These are phyloP conservation scores for Aricia agestis DNA, from an alignment of 1,140 invertebrate species.

Conservation along the genomic window DNA sequence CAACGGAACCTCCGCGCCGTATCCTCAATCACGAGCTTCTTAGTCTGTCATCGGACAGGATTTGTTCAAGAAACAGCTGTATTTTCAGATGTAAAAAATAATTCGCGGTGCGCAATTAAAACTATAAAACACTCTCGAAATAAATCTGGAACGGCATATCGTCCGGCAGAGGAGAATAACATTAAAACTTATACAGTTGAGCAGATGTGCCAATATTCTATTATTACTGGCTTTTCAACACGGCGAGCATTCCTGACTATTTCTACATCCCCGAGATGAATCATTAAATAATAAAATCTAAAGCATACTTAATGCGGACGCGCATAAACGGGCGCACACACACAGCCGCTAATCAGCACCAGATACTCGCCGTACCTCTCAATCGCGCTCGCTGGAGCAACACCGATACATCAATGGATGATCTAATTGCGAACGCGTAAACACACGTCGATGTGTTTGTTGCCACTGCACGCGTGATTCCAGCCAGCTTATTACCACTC, in stretches of 20 bases:
- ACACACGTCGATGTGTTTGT: conserved; percentile 66
- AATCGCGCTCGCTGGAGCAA: conserved; percentile 50
- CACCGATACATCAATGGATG: conserved; percentile 65
- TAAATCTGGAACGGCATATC: conserved; percentile 65
- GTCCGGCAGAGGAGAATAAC: conserved; percentile 64
- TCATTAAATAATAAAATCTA: conserved; percentile 76
- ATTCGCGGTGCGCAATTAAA: conserved; percentile 70
- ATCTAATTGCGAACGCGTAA: conserved; percentile 70
- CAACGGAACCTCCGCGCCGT: background rate
- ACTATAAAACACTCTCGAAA: conserved; percentile 71
- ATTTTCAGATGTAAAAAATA: conserved; percentile 56
- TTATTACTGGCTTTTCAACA: conserved; percentile 74
- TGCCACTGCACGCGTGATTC: conserved; percentile 53
- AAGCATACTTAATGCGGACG: conserved; percentile 73
- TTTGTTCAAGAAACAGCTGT: conserved; percentile 63
- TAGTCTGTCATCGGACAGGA: conserved; percentile 66
- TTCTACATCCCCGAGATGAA: conserved; percentile 75
- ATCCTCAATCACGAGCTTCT: conserved; percentile 19
- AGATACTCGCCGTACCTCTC: conserved; percentile 64
- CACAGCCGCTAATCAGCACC: conserved; percentile 65
- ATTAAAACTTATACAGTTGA: conserved; percentile 72
- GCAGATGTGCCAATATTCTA: conserved; percentile 76
- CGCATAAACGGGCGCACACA: conserved; percentile 59
- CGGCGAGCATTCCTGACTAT: conserved; percentile 72
- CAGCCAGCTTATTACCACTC: conserved; percentile 64